phyloP scores from a whole-genome alignment of 2,888 invertebrate species.

The Metallyticus violacea region DNA sequence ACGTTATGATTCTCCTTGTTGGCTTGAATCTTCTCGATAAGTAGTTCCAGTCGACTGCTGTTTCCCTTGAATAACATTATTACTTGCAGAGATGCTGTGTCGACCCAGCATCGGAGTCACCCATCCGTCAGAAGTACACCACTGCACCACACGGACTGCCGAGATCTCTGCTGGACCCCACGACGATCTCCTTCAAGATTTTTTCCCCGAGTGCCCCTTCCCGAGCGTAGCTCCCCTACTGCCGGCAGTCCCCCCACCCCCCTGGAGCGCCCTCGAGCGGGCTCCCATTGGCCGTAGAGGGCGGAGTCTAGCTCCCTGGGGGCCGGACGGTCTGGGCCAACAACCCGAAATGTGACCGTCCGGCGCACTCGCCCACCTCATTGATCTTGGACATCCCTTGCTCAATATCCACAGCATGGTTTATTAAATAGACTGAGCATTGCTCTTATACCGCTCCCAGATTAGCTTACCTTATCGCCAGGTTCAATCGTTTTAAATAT shows the following conservation, averaged over 20 bases:
- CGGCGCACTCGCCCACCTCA: neutral
- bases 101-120: neutral
- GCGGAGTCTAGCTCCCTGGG: conserved; percentile 25
- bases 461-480: too few relatives aligned
- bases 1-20: conserved; percentile 71
- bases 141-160: neutral
- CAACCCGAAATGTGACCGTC: neutral
- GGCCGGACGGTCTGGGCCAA: conserved; percentile 16
- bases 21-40: conserved; percentile 84
- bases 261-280: neutral
- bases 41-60: conserved; percentile 77
- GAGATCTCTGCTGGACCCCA: neutral
- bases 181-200: neutral
- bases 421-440: neutral
- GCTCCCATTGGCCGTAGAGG: conserved; percentile 10
- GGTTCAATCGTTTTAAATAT: neutral
- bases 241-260: too few relatives aligned
- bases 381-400: neutral
- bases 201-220: neutral
- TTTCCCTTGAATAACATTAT: conserved; percentile 82
- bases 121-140: neutral
- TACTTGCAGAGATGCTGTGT: neutral
- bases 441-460: neutral
- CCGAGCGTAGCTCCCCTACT: neutral
- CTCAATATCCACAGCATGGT: neutral